phyloP scores from a whole-genome alignment of 2,888 invertebrate genomes.

The Cybosia mesomella region DNA sequence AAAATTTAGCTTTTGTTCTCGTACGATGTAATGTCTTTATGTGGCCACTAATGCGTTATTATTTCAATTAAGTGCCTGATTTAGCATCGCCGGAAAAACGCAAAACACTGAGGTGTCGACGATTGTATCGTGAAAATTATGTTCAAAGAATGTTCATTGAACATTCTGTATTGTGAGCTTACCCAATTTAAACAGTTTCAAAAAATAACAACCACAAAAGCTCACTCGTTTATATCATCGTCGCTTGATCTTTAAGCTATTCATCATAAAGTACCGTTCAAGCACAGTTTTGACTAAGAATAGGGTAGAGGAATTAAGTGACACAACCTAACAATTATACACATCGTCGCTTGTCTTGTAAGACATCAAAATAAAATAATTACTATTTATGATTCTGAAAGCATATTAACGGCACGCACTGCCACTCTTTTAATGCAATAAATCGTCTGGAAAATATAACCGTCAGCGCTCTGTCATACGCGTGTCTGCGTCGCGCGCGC shows the following conservation, averaged over 20 bases:
- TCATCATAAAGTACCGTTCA: slow-evolving; percentile 63
- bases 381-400: slow-evolving; percentile 84
- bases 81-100: slow-evolving; percentile 79
- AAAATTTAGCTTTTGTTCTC: slow-evolving; percentile 82
- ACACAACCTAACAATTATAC: slow-evolving; percentile 80
- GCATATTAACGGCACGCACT: slow-evolving; percentile 80
- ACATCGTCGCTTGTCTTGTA: slow-evolving; percentile 84
- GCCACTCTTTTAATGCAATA: slow-evolving; percentile 84
- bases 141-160: slow-evolving; percentile 79
- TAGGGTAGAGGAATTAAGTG: slow-evolving; percentile 73
- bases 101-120: slow-evolving; percentile 82
- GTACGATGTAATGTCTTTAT: slow-evolving; percentile 76
- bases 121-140: slow-evolving; percentile 75
- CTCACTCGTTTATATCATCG: slow-evolving; percentile 48
- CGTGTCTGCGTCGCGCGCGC: slow-evolving; percentile 66
- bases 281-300: slow-evolving; percentile 75
- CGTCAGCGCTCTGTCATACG: slow-evolving; percentile 83
- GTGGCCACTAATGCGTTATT: slow-evolving; percentile 80
- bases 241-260: slow-evolving; percentile 47
- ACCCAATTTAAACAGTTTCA: slow-evolving; percentile 53
- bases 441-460: slow-evolving; percentile 87
- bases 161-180: slow-evolving; percentile 72
- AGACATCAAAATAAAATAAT: slow-evolving; percentile 86
- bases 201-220: slow-evolving; percentile 38
- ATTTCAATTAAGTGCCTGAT: slow-evolving; percentile 83